phyloP scores from a whole-genome alignment of 2,888 invertebrate genomes.

The Stenoptilia bipunctidactyla region DNA sequence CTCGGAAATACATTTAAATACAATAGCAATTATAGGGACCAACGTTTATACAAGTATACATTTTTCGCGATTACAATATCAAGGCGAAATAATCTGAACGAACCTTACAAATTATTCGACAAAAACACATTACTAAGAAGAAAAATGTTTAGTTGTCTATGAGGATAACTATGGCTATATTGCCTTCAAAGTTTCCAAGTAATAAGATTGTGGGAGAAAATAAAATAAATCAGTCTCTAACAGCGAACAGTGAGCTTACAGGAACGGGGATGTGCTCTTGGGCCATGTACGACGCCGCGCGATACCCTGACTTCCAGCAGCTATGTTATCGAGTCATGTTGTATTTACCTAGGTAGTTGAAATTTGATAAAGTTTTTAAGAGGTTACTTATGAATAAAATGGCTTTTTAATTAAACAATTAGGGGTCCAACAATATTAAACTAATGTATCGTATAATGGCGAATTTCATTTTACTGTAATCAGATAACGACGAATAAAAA shows the following conservation, averaged over 20 bases:
- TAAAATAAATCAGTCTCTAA: too few species aligned
- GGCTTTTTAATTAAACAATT: constrained; percentile 63
- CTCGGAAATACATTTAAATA: constrained; percentile 32
- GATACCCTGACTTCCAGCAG: constrained; percentile 8
- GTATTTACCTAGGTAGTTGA: constrained; percentile 53
- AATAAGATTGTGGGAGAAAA: too few species aligned
- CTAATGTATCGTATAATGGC: constrained; percentile 33
- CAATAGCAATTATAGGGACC: constrained; percentile 70
- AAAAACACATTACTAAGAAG: constrained; percentile 14
- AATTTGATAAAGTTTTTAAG: constrained; percentile 64
- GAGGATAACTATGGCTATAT: not conserved
- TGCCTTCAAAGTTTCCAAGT: too few species aligned
- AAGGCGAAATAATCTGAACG: constrained; percentile 42
- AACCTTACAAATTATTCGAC: constrained; percentile 17
- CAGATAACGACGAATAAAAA: too few species aligned
- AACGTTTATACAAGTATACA: constrained; percentile 69
- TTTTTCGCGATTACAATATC: constrained; percentile 40
- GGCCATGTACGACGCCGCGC: constrained; percentile 40
- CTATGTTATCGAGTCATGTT: constrained; percentile 36
- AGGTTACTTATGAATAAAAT: constrained; percentile 63
- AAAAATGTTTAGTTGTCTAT: constrained; percentile 3
- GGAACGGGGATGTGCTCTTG: too few species aligned
- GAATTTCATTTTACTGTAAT: constrained; percentile 11
- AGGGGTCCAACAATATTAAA: constrained; percentile 62
- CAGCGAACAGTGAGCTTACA: too few species aligned